phyloP scores from a whole-genome alignment of 1,140 invertebrate species.

The Cephus cinctus region DNA sequence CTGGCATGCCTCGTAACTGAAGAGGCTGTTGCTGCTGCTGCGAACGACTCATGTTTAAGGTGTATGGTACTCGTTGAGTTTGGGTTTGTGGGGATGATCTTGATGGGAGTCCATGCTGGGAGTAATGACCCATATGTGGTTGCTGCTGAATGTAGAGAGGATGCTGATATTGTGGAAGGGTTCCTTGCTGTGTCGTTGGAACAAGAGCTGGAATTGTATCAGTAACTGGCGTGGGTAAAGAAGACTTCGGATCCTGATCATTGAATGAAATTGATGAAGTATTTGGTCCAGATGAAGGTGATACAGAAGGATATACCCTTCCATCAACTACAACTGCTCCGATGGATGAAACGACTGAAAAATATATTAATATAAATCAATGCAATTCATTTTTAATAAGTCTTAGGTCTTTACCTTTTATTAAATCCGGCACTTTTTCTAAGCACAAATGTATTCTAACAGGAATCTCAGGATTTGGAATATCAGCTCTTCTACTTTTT shows the following conservation, averaged over 20 bases:
- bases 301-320: conserved; percentile 61
- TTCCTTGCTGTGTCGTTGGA: conserved; percentile 36
- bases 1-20: conserved; percentile 27
- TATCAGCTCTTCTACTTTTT: conserved; percentile 75
- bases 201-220: conserved; percentile 20
- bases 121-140: too few relatives aligned
- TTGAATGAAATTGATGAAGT: conserved; percentile 6
- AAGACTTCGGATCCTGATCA: conserved; percentile 34
- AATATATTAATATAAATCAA: conserved; percentile 14
- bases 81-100: too few relatives aligned
- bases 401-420: conserved; percentile 61
- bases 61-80: too few relatives aligned
- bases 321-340: conserved; percentile 78
- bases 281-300: conserved; percentile 39
- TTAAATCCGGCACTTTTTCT: conserved; percentile 75
- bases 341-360: conserved; percentile 68
- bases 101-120: too few relatives aligned
- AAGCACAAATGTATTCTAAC: conserved; percentile 74
- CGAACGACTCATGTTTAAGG: too few relatives aligned
- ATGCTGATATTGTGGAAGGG: conserved; percentile 30
- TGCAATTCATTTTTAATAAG: conserved; percentile 7
- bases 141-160: too few relatives aligned
- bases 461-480: conserved; percentile 82
- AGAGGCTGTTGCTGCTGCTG: conserved; percentile 28
- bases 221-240: conserved; percentile 25